Evolutionary conservation across 2,888 invertebrate genomes (phyloP).

Genomic region (Sesia apiformis): DNA sequence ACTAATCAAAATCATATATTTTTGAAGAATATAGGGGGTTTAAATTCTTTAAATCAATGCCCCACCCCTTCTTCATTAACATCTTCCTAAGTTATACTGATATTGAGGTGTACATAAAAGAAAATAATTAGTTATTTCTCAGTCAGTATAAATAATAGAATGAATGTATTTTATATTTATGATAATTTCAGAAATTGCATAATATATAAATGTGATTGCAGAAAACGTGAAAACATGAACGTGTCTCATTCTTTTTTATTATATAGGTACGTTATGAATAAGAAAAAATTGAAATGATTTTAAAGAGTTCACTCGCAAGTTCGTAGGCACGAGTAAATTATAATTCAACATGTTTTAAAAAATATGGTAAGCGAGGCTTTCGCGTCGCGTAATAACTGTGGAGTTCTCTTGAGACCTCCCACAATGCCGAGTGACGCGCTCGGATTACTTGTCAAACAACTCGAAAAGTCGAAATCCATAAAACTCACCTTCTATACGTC

Average conservation of each 20-base stretch:
- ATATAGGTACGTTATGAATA: neutral
- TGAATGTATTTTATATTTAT: too few species aligned
- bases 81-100: too few species aligned
- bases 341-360: conserved; percentile 2
- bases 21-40: too few species aligned
- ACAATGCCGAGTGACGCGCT: conserved; percentile 28
- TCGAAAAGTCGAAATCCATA: conserved; percentile 50
- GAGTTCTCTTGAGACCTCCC: conserved; percentile 31
- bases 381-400: conserved; percentile 38
- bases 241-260: too few species aligned
- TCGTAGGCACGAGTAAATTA: neutral
- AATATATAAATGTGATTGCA: too few species aligned
- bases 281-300: conserved; percentile 5
- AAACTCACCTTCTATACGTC: conserved; percentile 40
- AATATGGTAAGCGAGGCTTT: conserved; percentile 20
- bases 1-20: too few species aligned
- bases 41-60: too few species aligned
- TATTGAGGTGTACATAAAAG: too few species aligned
- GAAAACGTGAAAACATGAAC: neutral
- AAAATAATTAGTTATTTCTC: too few species aligned
- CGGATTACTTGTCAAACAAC: conserved; percentile 57
- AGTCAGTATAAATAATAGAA: too few species aligned
- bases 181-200: too few species aligned
- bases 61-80: too few species aligned
- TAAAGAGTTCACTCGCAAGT: neutral